A percentile compares a stretch with the other conserved stretches of the same genome.
phyloP scores from a whole-genome alignment of 2,888 invertebrate genomes.

The Chouioia cunea region DNA sequence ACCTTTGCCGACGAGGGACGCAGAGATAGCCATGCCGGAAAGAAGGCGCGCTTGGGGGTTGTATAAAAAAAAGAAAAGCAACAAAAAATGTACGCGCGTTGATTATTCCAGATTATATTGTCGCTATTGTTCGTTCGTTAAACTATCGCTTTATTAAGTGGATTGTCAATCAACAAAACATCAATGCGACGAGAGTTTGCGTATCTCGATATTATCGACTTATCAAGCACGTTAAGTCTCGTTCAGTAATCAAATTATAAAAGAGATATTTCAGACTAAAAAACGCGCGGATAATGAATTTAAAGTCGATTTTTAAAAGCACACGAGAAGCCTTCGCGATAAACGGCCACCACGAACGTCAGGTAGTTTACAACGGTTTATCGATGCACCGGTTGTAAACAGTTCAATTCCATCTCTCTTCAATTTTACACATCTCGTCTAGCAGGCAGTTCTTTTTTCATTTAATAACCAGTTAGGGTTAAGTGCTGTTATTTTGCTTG shows the following conservation, averaged over 20 bases:
- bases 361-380: slow-evolving; percentile 6
- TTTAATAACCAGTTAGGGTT: too few relatives aligned
- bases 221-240: too few relatives aligned
- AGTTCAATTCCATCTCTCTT: slow-evolving; percentile 8
- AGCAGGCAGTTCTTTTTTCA: background rate
- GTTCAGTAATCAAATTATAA: too few relatives aligned
- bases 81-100: slow-evolving; percentile 2
- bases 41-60: background rate
- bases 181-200: too few relatives aligned
- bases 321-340: background rate
- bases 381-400: slow-evolving; percentile 16
- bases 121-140: background rate
- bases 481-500: slow-evolving; percentile 2
- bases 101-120: background rate
- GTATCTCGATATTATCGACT: too few relatives aligned
- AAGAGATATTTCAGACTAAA: too few relatives aligned
- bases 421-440: slow-evolving; percentile 12
- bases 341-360: slow-evolving; percentile 17
- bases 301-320: background rate
- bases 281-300: background rate
- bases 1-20: slow-evolving; percentile 33
- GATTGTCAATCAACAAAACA: too few relatives aligned
- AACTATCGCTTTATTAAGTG: background rate
- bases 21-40: slow-evolving; percentile 3
- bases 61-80: background rate